Evolutionary conservation across 2,888 invertebrate species (phyloP), one percentile per base, ranked within the genome.

Genomic region (Himalopsyche anomala): DNA sequence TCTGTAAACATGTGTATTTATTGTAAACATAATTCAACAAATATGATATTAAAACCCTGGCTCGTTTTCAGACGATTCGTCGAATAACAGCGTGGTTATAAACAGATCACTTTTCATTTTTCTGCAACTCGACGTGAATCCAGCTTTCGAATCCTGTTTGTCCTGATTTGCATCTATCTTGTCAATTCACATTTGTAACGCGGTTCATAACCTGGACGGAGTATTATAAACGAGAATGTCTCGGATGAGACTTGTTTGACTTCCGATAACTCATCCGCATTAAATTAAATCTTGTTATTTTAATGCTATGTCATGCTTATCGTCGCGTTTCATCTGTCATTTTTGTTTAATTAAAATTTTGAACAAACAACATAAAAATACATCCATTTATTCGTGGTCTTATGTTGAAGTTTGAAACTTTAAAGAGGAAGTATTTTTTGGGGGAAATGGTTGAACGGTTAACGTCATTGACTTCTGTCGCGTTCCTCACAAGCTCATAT

Each of bases 61-160:
- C 51, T 5, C 12, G 2, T 8, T 15, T 51, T 51, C 51, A 51
- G 5, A 51, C 12, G 5, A 51, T 4, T 51, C 51, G 51, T 51
- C 0, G 15, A 0, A 15, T 51, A 51, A 28, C 19, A 62, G 28
- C 6, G 62, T 11, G 74, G 74, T 74, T 38, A 38, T 74, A 74
- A 74, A 38, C 74, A 74, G 74, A 74, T 74, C 62, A 9, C 19
- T 62, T 62, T 62, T 62, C 11, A 74, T 74, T 74, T 74, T 74
- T 74, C 74, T 62, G 9, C 15, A 15, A 36, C 1, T 36, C 74
- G 28, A 36, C 36, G 12, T 8, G 74, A 74, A 11, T 9, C 36
- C 5, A 74, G 74, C 74, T 74, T 74, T 74, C 74, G 36, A 74
- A 74, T 74, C 74, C 74, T 74, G 74, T 74, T 74, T 74, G 36